Percentiles rank a stretch among this genome's conserved stretches.
Conservation (phyloP, 2,888 invertebrate genomes). For the Palloptera scutellata region DNA sequence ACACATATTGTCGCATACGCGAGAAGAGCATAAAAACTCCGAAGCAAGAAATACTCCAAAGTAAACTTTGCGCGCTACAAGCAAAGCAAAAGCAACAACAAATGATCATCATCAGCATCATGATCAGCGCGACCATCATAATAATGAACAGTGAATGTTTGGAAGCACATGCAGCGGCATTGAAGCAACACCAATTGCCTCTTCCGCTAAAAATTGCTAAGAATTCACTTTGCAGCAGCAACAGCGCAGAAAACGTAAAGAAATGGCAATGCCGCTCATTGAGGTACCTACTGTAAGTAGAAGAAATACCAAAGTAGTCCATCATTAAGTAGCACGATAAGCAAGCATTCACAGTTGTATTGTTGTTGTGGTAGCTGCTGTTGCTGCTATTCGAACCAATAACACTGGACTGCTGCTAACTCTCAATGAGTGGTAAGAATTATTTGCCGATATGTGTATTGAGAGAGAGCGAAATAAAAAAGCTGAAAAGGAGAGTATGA, state of each 20-base stretch:
- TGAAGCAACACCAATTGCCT: not conserved
- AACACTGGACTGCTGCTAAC: no score
- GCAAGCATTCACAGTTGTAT: not conserved
- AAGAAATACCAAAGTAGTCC: slow-evolving; percentile 28
- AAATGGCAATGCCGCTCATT: not conserved
- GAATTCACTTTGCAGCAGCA: not conserved
- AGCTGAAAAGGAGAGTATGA: no score
- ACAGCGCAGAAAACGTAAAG: not conserved
- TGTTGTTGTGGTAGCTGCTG: no score
- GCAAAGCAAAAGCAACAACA: slow-evolving; percentile 9
- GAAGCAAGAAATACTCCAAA: slow-evolving; percentile 12
- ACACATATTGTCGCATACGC: slow-evolving; percentile 19
- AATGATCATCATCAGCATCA: slow-evolving; percentile 18
- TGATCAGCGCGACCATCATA: slow-evolving; percentile 21
- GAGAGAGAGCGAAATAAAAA: no score
- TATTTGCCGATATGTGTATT: no score
- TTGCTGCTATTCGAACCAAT: no score
- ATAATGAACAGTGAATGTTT: slow-evolving; percentile 10
- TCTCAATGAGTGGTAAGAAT: no score
- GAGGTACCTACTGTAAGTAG: no score
- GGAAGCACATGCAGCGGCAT: not conserved
- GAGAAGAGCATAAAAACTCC: slow-evolving; percentile 15
- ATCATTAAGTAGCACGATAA: slow-evolving; percentile 20
- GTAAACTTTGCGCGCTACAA: not conserved
- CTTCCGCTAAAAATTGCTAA: no score